A percentile compares a stretch with the other conserved stretches of the same genome.
Conservation (phyloP, 2,888 invertebrate species). For the Mythimna ferrago region DNA sequence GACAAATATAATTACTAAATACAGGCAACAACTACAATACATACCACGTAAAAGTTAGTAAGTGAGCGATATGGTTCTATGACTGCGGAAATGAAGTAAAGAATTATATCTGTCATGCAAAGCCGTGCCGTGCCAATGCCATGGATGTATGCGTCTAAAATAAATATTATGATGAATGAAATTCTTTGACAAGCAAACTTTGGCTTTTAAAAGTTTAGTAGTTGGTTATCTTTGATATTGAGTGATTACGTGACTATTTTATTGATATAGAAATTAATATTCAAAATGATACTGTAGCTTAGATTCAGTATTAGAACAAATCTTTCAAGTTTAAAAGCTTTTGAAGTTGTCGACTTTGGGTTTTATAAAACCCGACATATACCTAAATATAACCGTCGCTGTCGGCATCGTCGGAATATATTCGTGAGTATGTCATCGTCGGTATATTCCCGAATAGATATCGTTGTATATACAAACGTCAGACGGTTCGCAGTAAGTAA, state of each 20-base stretch:
- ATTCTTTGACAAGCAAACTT: constrained; percentile 34
- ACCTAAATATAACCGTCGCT: background rate
- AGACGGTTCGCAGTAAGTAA: constrained; percentile 10
- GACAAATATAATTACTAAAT: too few species aligned
- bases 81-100: constrained; percentile 31
- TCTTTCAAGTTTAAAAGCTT: constrained; percentile 7
- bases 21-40: background rate
- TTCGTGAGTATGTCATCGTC: too few species aligned
- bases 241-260: constrained; percentile 42
- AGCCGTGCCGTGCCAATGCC: constrained; percentile 18
- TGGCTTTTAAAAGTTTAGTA: constrained; percentile 18
- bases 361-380: constrained; percentile 9
- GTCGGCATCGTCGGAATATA: too few species aligned
- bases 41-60: constrained; percentile 16
- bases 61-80: constrained; percentile 52
- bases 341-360: constrained; percentile 5
- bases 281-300: constrained; percentile 8
- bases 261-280: constrained; percentile 19
- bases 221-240: constrained; percentile 7
- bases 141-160: constrained; percentile 47
- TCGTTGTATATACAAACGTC: constrained; percentile 14
- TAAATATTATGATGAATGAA: constrained; percentile 38
- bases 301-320: background rate
- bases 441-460: background rate
- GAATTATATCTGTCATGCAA: constrained; percentile 59